Conservation (phyloP, 2,888 invertebrate genomes). For the Acleris cristana region DNA sequence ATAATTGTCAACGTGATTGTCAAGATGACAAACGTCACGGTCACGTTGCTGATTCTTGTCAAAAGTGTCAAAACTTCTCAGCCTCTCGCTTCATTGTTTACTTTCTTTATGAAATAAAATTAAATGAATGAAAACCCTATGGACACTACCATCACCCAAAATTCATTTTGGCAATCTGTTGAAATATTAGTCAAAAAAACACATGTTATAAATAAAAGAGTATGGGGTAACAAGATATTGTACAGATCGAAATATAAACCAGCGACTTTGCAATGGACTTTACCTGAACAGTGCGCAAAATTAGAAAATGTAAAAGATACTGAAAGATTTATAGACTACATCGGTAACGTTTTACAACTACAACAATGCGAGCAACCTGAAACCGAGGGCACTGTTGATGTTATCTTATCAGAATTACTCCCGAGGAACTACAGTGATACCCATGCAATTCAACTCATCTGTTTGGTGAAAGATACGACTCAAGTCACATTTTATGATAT, state of each 20-base stretch:
- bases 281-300: conserved; percentile 42
- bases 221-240: conserved; percentile 81
- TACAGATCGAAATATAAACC: conserved; percentile 45
- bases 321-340: conserved; percentile 37
- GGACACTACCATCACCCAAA: conserved; percentile 35
- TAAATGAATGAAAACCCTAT: conserved; percentile 17
- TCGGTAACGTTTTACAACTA: conserved; percentile 43
- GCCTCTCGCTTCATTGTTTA: background rate
- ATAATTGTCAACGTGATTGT: no score
- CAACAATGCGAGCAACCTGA: conserved; percentile 14
- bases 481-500: conserved; percentile 77
- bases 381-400: conserved; percentile 44
- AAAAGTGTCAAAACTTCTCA: no score
- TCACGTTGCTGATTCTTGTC: no score
- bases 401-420: conserved; percentile 65
- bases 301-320: conserved; percentile 45
- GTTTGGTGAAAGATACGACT: conserved; percentile 65
- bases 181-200: conserved; percentile 86
- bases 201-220: conserved; percentile 88
- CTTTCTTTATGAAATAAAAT: background rate
- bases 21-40: no score
- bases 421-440: conserved; percentile 62
- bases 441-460: conserved; percentile 64
- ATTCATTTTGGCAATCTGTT: conserved; percentile 86
- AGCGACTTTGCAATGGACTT: conserved; percentile 39